Evolutionary conservation across 2,113 vertebrate genomes (phyloP), one percentile per base, ranked within the genome.

Genomic region (Xiphias gladius): DNA sequence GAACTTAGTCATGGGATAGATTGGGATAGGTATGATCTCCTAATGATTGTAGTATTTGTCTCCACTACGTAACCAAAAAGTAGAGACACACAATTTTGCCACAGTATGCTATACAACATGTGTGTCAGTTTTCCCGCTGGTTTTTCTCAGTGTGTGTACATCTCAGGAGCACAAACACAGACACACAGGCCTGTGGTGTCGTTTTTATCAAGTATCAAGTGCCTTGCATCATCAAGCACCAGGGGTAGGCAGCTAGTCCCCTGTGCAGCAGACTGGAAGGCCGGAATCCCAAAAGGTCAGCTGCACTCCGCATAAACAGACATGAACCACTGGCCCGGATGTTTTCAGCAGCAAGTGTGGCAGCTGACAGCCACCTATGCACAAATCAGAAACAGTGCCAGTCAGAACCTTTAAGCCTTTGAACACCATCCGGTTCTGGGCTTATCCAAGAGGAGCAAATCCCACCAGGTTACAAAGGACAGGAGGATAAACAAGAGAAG

Each of bases 361-460:
- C 74, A 85, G 87, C 83, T 83, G 88, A 83, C 80, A 83, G 86
- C 64, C 65, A 78, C 90, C 90, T 91, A 91, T 91, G 84, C 84
- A 91, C 83, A 86, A 85, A 88, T 88, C 87, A 88, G 87, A 91
- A 91, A 91, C 67, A 35, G 70, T 61, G 82, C 78, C 65, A 79
- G 71, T 81, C 70, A 79, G 83, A 89, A 78, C 80, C 79, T 89
- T 76, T 80, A 90, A 91, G 81, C 85, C 64, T 87, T 82, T 72
- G 81, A 83, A 88, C 78, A 74, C 91, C 89, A 91, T 91, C 92
- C 93, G 91, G 83, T 86, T 86, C 61, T 75, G 83, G 65, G 79
- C 58, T 83, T 69, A 89, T 88, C 88, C 89, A 89, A 80, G 73
- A 87, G 91, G 70, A 90, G 83, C 67, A 91, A 90, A 89, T 92